Percentiles rank a stretch among this genome's conserved stretches.
These are phyloP conservation scores for Papilio polytes DNA, from an alignment of 1,140 invertebrate genomes.

Conservation along the genomic window DNA sequence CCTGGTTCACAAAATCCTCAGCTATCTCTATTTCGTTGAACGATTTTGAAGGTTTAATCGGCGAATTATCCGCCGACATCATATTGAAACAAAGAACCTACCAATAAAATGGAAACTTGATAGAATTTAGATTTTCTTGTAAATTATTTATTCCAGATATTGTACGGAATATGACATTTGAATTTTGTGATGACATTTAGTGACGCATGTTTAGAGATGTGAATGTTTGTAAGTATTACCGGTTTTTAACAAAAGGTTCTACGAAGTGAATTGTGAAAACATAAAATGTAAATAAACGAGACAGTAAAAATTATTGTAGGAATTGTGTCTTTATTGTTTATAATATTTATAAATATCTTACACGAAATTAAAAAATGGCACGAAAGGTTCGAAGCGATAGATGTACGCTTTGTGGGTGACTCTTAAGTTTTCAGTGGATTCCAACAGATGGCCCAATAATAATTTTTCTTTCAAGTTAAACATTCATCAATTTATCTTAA, in stretches of 20 bases:
- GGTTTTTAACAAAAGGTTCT: neutral
- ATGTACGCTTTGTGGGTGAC: neutral
- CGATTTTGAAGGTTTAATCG: conserved; percentile 65
- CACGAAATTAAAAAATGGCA: neutral
- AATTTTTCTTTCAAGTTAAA: neutral
- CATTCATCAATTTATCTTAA: neutral
- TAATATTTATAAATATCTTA: no score
- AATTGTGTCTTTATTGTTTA: no score
- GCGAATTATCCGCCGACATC: conserved; percentile 76
- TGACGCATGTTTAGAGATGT: neutral
- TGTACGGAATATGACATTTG: conserved; percentile 32
- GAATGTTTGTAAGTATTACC: neutral
- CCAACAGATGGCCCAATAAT: neutral
- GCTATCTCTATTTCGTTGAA: conserved; percentile 64
- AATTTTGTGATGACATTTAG: conserved; percentile 29
- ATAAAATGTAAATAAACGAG: neutral
- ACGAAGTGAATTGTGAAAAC: neutral
- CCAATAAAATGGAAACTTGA: conserved; percentile 15
- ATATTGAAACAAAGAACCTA: conserved; percentile 36
- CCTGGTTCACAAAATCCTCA: conserved; percentile 72
- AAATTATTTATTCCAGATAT: conserved; percentile 29
- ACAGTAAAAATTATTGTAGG: no score
- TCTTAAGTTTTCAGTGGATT: neutral
- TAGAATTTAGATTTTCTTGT: conserved; percentile 28
- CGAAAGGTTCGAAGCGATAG: neutral